A percentile compares a stretch with the other conserved stretches of the same genome.
Evolutionary conservation across 2,797 vertebrate species (phyloP).

Genomic region (Alcedo atthis): DNA sequence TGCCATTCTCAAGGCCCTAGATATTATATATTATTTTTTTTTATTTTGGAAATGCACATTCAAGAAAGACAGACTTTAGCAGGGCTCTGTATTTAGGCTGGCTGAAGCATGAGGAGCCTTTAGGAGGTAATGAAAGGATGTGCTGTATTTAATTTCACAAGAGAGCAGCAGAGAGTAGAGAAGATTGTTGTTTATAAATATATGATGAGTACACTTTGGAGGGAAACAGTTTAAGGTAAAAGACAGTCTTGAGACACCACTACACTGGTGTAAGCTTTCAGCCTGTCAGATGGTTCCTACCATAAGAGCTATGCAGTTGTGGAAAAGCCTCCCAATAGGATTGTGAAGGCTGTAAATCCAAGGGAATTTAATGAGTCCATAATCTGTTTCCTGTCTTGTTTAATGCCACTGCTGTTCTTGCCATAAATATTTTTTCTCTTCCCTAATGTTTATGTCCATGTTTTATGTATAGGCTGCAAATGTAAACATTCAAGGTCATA

Average conservation of each 20-base stretch:
- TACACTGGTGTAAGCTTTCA: background rate
- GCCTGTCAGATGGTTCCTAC: background rate
- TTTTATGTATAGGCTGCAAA: background rate
- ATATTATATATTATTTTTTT: background rate
- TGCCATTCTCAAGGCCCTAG: background rate
- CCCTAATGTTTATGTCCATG: background rate
- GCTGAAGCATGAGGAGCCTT: background rate
- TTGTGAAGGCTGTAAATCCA: background rate
- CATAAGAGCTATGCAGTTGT: background rate
- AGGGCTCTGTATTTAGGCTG: background rate
- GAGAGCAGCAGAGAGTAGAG: background rate
- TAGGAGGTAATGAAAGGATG: background rate
- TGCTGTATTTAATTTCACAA: background rate
- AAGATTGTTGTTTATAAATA: background rate
- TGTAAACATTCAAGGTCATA: background rate
- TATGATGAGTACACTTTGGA: background rate
- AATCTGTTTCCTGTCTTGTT: slow-evolving; percentile 1
- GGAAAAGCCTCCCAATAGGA: background rate
- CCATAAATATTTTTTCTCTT: background rate
- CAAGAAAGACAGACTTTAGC: background rate
- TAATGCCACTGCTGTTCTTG: background rate
- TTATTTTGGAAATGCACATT: background rate
- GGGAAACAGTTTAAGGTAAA: background rate
- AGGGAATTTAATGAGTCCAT: background rate
- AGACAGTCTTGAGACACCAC: background rate